Conservation (phyloP, 2,888 invertebrate species). For the Arge pagana region DNA sequence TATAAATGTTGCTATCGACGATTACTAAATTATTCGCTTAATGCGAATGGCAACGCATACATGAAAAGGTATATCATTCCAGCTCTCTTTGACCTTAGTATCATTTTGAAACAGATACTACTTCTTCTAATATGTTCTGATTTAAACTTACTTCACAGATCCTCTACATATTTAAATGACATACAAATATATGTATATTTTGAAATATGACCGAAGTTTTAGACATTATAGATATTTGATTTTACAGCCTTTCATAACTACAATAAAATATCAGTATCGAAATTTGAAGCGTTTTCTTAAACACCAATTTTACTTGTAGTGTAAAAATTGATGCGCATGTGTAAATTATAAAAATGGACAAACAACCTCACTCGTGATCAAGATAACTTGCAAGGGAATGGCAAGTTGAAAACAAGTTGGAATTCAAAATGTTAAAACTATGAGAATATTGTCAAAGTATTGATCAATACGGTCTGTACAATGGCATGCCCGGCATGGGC, state of each 20-base stretch:
- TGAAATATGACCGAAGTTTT: background rate
- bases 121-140: background rate
- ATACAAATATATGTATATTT: background rate
- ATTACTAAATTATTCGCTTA: too few relatives aligned
- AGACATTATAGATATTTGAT: background rate
- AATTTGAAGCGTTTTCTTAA: background rate
- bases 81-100: background rate
- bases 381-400: too few relatives aligned
- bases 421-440: too few relatives aligned
- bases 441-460: too few relatives aligned
- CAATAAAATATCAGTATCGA: background rate
- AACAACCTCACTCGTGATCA: too few relatives aligned
- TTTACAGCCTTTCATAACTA: conserved; percentile 1
- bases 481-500: conserved; percentile 69
- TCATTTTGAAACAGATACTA: background rate
- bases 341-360: too few relatives aligned
- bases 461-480: conserved; percentile 13
- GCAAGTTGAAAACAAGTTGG: too few relatives aligned
- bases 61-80: too few relatives aligned
- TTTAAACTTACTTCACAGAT: background rate
- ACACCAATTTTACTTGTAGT: too few relatives aligned
- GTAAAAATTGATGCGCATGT: too few relatives aligned
- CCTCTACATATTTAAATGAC: background rate
- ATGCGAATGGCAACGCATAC: too few relatives aligned
- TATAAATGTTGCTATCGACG: too few relatives aligned